phyloP scores from a whole-genome alignment of 1,140 invertebrate species.

The Muscidifurax raptorellus region DNA sequence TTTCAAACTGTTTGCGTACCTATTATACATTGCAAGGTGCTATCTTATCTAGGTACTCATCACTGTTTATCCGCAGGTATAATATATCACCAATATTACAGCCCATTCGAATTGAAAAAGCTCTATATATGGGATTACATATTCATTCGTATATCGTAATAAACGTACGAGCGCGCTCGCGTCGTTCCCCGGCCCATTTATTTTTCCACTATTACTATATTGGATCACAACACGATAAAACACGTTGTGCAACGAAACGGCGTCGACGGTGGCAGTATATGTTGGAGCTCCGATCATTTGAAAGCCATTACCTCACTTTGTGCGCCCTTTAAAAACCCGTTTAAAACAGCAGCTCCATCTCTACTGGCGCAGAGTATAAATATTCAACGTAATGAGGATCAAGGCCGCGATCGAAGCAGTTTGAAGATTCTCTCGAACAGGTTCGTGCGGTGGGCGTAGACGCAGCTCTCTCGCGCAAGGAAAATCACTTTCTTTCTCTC shows the following conservation, averaged over 20 bases:
- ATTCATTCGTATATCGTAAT: no score
- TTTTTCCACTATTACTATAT: neutral
- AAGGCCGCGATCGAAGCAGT: slow-evolving; percentile 2
- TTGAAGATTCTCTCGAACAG: neutral
- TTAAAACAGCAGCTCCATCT: neutral
- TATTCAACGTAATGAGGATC: slow-evolving; percentile 23
- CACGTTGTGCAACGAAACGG: neutral
- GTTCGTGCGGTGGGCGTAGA: slow-evolving; percentile 1
- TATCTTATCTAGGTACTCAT: no score
- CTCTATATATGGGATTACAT: no score
- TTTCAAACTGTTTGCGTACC: no score
- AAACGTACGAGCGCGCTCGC: neutral
- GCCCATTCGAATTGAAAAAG: no score
- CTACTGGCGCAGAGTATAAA: neutral
- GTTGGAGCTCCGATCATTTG: slow-evolving; percentile 3
- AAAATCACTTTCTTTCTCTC: slow-evolving; percentile 24
- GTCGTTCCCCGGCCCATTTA: neutral
- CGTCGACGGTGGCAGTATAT: no score
- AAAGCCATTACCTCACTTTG: slow-evolving; percentile 11
- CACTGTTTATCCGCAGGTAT: no score
- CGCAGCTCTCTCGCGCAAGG: neutral
- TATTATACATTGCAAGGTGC: no score
- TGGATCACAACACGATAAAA: neutral
- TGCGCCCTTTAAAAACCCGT: neutral
- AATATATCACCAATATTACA: no score